Percentiles rank a stretch among this genome's conserved stretches.
These are phyloP conservation scores for Macrosiphum euphorbiae DNA, from an alignment of 2,888 invertebrate genomes.

Conservation along the genomic window DNA sequence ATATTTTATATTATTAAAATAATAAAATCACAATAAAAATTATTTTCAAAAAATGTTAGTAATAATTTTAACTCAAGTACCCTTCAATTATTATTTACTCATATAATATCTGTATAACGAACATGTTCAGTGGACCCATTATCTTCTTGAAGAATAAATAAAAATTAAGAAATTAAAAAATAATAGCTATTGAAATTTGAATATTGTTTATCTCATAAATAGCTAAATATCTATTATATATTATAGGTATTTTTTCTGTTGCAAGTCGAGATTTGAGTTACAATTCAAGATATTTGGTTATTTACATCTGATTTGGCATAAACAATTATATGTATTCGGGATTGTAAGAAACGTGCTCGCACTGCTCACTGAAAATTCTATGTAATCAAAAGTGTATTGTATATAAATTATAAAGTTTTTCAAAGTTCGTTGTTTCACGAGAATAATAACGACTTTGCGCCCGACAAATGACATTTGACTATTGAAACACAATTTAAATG, in stretches of 20 bases:
- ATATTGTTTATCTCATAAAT: not conserved
- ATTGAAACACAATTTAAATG: not conserved
- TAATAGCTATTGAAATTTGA: not conserved
- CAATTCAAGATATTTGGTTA: not conserved
- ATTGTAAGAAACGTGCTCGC: no score
- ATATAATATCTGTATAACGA: no score
- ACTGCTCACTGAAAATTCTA: not conserved
- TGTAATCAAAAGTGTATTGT: not conserved
- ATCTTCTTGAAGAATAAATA: no score
- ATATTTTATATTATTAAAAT: no score
- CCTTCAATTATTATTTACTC: no score
- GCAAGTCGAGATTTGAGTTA: not conserved
- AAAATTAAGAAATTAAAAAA: no score
- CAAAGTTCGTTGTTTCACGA: not conserved
- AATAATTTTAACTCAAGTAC: no score
- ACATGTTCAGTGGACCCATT: no score
- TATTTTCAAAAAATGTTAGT: no score
- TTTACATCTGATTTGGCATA: not conserved
- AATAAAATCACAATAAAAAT: no score
- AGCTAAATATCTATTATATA: not conserved
- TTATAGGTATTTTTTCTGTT: not conserved
- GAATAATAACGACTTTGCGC: no score
- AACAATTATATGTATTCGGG: not conserved
- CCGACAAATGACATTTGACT: not conserved
- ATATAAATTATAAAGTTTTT: not conserved